Conservation (phyloP, 2,888 invertebrate species). For the Sericinus montela region DNA sequence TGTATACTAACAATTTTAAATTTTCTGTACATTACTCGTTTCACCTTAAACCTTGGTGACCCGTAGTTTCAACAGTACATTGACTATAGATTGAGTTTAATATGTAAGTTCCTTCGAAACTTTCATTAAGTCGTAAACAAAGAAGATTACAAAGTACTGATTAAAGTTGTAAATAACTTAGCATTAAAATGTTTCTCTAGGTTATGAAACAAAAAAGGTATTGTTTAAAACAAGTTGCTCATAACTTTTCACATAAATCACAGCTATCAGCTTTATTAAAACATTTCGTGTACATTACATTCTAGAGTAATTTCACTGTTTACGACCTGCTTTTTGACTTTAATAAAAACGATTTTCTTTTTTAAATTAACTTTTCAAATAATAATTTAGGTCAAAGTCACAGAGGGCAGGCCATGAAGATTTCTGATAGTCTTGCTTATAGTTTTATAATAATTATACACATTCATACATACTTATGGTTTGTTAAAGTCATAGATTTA, state of each 20-base stretch:
- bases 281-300: slow-evolving; percentile 45
- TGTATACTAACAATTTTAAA: too few species aligned
- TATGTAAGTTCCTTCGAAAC: slow-evolving; percentile 1
- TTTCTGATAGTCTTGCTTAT: too few species aligned
- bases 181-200: slow-evolving; percentile 14
- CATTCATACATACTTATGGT: too few species aligned
- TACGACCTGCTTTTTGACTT: slow-evolving; percentile 22
- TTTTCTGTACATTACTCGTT: too few species aligned
- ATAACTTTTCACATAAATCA: slow-evolving; percentile 45
- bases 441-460: too few species aligned
- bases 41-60: not conserved
- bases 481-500: too few species aligned
- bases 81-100: not conserved
- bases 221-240: slow-evolving; percentile 21
- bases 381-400: not conserved
- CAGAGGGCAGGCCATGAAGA: too few species aligned
- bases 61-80: not conserved
- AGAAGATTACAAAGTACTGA: slow-evolving; percentile 17
- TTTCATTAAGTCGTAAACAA: slow-evolving; percentile 16
- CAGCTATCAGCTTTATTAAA: slow-evolving; percentile 43
- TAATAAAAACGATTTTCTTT: too few species aligned
- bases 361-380: not conserved
- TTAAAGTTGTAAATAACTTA: slow-evolving; percentile 17
- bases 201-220: slow-evolving; percentile 17
- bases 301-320: slow-evolving; percentile 33